Conservation (phyloP, 53 echinoderm and acorn worm genomes). For the Glandiceps talaboti region DNA sequence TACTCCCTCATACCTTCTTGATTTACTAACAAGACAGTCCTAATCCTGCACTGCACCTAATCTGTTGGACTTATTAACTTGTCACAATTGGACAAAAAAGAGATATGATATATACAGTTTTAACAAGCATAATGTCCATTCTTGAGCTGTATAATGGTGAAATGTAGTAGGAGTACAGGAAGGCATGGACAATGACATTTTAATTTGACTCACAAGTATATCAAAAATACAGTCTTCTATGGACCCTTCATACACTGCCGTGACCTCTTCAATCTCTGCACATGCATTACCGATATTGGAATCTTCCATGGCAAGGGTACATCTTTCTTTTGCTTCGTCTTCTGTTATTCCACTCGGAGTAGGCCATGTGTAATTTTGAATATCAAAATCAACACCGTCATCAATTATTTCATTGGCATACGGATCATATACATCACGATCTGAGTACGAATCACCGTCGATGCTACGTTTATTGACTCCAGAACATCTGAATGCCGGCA, state of each 20-base stretch:
- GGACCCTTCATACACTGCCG: neutral
- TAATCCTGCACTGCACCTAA: no score
- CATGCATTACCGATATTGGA: neutral
- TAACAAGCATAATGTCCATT: no score
- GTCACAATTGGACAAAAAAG: no score
- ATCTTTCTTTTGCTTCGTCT: neutral
- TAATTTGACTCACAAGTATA: neutral
- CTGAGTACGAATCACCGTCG: neutral
- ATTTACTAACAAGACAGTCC: no score
- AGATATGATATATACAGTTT: no score
- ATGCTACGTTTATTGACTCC: no score
- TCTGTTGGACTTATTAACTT: no score
- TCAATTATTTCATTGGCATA: neutral
- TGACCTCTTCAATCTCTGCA: neutral
- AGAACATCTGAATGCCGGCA: no score
- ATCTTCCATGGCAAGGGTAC: neutral
- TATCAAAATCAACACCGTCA: neutral
- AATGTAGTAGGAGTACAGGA: no score
- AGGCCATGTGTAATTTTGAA: neutral
- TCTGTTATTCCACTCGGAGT: neutral
- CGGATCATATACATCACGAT: neutral
- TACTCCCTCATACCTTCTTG: no score
- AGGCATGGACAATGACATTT: no score
- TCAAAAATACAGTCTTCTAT: neutral
- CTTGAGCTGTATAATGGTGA: no score